A percentile compares a stretch with the other conserved stretches of the same genome.
These are phyloP conservation scores for Semibalanus balanoides DNA, from an alignment of 1,140 invertebrate genomes.

Conservation along the genomic window DNA sequence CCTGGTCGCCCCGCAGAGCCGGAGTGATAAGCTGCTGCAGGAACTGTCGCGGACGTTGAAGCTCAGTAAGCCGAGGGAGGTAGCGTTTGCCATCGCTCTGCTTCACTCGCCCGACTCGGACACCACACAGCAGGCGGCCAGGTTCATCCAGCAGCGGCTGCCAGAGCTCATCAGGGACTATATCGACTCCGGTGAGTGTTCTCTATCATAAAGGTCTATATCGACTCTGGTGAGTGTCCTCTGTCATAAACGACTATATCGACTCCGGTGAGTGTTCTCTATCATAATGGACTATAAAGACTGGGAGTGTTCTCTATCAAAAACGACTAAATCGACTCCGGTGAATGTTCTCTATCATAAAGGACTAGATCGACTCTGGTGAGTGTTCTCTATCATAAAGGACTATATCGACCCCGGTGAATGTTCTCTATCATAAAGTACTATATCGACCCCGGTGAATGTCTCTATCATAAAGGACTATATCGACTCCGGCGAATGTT, in stretches of 20 bases:
- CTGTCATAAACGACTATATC: constrained; percentile 67
- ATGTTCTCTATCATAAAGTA: too few relatives aligned
- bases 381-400: too few relatives aligned
- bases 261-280: constrained; percentile 44
- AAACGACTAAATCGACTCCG: constrained; percentile 63
- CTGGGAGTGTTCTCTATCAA: too few relatives aligned
- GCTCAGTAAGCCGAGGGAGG: constrained; percentile 71
- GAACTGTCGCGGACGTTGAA: constrained; percentile 68
- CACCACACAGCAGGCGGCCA: constrained; percentile 48
- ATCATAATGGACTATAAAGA: too few relatives aligned
- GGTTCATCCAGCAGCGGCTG: constrained; percentile 64
- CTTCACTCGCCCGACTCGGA: constrained; percentile 62
- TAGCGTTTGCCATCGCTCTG: constrained; percentile 68
- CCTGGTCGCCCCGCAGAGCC: too few relatives aligned
- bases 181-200: constrained; percentile 48
- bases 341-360: constrained; percentile 30
- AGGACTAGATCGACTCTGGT: too few relatives aligned
- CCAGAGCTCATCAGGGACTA: constrained; percentile 71
- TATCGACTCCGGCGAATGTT: too few relatives aligned
- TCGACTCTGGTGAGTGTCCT: too few relatives aligned
- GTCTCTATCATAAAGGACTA: too few relatives aligned
- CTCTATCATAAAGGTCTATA: too few relatives aligned
- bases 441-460: too few relatives aligned
- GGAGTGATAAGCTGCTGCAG: constrained; percentile 56
- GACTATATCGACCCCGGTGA: too few relatives aligned